These are phyloP conservation scores for Chrysocyon brachyurus DNA, from an alignment of 2,797 vertebrate genomes.

Conservation along the genomic window DNA sequence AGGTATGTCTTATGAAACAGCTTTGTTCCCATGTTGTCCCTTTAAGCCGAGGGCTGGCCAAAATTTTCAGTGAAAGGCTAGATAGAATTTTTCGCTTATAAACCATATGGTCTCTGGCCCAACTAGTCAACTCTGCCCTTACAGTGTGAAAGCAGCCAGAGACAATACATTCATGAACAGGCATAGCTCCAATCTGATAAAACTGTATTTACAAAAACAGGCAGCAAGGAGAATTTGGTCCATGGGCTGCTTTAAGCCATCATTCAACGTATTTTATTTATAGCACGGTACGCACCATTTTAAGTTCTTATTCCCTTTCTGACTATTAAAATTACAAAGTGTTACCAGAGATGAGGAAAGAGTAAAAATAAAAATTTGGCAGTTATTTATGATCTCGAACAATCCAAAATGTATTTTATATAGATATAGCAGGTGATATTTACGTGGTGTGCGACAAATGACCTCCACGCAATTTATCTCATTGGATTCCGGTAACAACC, in stretches of 20 bases:
- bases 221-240: not conserved
- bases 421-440: not conserved
- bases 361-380: not conserved
- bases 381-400: not conserved
- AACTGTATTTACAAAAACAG: not conserved
- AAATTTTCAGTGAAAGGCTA: conserved; percentile 26
- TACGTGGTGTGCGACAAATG: not conserved
- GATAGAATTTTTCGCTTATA: not conserved
- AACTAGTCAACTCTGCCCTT: not conserved
- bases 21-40: not conserved
- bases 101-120: not conserved
- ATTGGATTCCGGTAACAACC: not conserved
- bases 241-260: not conserved
- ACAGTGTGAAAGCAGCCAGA: not conserved
- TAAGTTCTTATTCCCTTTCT: not conserved
- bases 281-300: not conserved
- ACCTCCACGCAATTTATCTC: not conserved
- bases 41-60: not conserved
- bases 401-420: not conserved
- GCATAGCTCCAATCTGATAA: not conserved
- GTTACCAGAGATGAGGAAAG: not conserved
- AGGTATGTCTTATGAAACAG: not conserved
- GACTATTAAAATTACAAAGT: not conserved
- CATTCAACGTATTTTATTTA: not conserved
- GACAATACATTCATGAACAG: not conserved